These are phyloP conservation scores for Glareola pratincola DNA, from an alignment of 2,113 vertebrate genomes.

Conservation along the genomic window DNA sequence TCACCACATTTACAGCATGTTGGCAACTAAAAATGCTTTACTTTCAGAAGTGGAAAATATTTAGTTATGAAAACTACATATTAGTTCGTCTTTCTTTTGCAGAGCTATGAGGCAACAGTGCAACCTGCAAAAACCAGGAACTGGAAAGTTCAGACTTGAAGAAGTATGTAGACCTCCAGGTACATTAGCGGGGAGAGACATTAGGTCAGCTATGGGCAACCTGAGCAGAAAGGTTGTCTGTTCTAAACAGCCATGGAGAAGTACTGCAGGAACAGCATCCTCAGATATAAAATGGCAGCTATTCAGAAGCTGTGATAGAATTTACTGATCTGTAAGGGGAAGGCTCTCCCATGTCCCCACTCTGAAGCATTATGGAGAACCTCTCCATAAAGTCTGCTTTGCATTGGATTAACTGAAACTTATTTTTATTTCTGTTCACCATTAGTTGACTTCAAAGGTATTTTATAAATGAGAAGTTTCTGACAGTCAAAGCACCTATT, in stretches of 20 bases:
- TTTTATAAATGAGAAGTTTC: constrained; percentile 55
- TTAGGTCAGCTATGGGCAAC: not conserved
- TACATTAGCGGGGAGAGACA: not conserved
- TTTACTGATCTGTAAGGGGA: not conserved
- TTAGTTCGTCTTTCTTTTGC: not conserved
- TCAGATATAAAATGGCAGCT: not conserved
- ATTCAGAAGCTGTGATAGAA: not conserved
- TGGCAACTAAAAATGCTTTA: not conserved
- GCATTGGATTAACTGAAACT: not conserved
- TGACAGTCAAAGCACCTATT: constrained; percentile 28
- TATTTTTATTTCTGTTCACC: constrained; percentile 12
- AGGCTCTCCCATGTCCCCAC: not conserved
- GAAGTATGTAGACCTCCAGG: not conserved
- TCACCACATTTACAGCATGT: not conserved
- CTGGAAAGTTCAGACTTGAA: not conserved
- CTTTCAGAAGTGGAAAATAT: not conserved
- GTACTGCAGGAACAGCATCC: not conserved
- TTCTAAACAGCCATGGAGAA: not conserved
- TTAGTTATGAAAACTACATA: not conserved
- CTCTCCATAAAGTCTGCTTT: not conserved
- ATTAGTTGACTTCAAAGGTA: constrained; percentile 56
- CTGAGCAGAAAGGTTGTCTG: not conserved
- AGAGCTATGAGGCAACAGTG: not conserved
- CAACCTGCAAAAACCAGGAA: not conserved
- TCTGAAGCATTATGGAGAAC: not conserved